Evolutionary conservation across 2,888 invertebrate genomes (phyloP).

Genomic region (Cetonia aurata): DNA sequence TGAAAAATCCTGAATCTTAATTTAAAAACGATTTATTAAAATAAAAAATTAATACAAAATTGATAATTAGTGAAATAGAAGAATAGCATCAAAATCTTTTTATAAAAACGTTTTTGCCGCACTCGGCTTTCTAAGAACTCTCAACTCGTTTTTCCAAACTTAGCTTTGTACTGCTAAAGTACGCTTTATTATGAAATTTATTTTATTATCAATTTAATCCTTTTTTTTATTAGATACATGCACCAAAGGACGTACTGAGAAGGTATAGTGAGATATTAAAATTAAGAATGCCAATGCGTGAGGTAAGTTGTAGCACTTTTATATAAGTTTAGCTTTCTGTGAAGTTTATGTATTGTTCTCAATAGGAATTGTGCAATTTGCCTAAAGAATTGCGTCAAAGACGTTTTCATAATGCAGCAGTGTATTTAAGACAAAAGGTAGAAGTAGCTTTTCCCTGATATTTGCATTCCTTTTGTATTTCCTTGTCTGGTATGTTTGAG

Average conservation of each 20-base stretch:
- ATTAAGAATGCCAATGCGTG: slow-evolving; percentile 94
- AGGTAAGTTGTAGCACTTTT: slow-evolving; percentile 68
- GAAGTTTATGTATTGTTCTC: slow-evolving; percentile 55
- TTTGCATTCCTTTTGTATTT: slow-evolving; percentile 12
- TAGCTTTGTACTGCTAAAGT: not conserved
- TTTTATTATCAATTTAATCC: slow-evolving; percentile 32
- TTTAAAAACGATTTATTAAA: no score
- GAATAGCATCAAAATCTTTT: no score
- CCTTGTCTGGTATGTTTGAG: no score
- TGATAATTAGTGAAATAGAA: no score
- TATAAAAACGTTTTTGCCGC: no score
- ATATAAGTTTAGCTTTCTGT: slow-evolving; percentile 26
- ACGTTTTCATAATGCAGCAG: slow-evolving; percentile 75
- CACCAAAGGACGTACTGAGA: slow-evolving; percentile 83
- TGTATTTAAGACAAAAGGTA: slow-evolving; percentile 77
- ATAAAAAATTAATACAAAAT: no score
- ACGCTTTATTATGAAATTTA: no score
- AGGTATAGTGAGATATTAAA: slow-evolving; percentile 94
- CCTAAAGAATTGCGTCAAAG: slow-evolving; percentile 71
- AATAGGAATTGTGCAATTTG: slow-evolving; percentile 75
- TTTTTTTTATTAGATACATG: slow-evolving; percentile 78
- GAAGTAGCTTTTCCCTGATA: slow-evolving; percentile 41
- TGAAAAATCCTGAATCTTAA: no score
- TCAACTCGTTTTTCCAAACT: no score
- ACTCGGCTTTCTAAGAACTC: no score